Conservation (phyloP, 2,888 invertebrate genomes). For the Morpho helenor region DNA sequence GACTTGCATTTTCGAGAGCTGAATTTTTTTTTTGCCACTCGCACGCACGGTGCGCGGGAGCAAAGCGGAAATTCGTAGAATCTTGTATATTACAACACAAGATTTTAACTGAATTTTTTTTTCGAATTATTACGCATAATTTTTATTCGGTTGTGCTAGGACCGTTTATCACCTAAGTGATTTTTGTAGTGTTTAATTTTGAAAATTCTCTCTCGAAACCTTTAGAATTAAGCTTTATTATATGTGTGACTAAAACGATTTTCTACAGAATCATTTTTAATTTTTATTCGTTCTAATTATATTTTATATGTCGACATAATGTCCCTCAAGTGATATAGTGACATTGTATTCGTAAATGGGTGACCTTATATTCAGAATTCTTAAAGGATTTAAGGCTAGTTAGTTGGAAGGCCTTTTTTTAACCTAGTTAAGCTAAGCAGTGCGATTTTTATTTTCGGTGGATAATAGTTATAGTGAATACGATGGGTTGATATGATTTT, state of each 20-base stretch:
- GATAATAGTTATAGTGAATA: constrained; percentile 53
- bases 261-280: constrained; percentile 63
- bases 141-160: neutral
- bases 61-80: constrained; percentile 42
- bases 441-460: constrained; percentile 48
- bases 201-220: constrained; percentile 59
- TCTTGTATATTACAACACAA: constrained; percentile 45
- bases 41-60: constrained; percentile 15
- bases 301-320: constrained; percentile 44
- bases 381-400: constrained; percentile 74
- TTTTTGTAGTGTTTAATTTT: constrained; percentile 7
- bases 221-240: constrained; percentile 56
- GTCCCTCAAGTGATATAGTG: constrained; percentile 73
- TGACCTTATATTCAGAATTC: constrained; percentile 75
- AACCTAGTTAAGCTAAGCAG: constrained; percentile 59
- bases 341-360: constrained; percentile 68
- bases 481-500: constrained; percentile 50
- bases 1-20: constrained; percentile 58
- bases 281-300: constrained; percentile 36
- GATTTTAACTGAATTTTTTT: constrained; percentile 51
- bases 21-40: constrained; percentile 43
- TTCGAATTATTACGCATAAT: constrained; percentile 12
- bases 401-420: constrained; percentile 72
- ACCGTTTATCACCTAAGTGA: constrained; percentile 6
- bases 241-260: constrained; percentile 67